Evolutionary conservation across 2,888 invertebrate species (phyloP), one percentile per base, ranked within the genome.

Genomic region (Habrosyne pyritoides): DNA sequence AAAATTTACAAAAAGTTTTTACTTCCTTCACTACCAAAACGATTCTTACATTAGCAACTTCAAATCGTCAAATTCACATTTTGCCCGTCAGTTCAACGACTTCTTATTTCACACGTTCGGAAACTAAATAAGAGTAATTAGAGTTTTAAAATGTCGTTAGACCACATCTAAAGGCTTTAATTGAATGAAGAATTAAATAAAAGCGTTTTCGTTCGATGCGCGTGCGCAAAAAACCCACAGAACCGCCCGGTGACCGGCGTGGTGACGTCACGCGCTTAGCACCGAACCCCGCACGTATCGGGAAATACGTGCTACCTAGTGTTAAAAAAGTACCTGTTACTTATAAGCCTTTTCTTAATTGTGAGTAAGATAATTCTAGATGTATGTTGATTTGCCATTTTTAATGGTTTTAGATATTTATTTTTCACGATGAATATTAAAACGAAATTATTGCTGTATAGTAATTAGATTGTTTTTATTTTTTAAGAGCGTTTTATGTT

Each of bases 261-360:
- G 7, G 49, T 50, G 50, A 50, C 28, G 50, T 50, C 52, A 59
- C 52, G 52, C 10, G 10, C 48, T 7, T 48, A 57, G 54, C 36
- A n/a, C n/a, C 54, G 53, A 54, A 52, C 49, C 6, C 10, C 10
- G 49, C 24, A 52, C 48, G 53, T 57, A 28, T 56, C 51, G 49
- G 26, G 28, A 21, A 21, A 28, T 18, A 42, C 2, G n/a, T 53
- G 28, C 47, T 30, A 6, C 33, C 22, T 22, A 4, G 21, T 30
- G 24, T 2, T n/a, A 2, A 2, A 42, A 42, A 42, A 18, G 18
- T 14, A 42, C 36, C 8, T 18, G 42, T 42, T 42, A 7, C 18
- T 36, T 36, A 36, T n/a, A 42, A 18, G 0, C 2, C 8, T 36
- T n/a, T n/a, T n/a, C n/a, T n/a, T 7, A 12, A n/a, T 33, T 2